Evolutionary conservation across 2,797 vertebrate genomes (phyloP).

Genomic region (Masticophis lateralis): DNA sequence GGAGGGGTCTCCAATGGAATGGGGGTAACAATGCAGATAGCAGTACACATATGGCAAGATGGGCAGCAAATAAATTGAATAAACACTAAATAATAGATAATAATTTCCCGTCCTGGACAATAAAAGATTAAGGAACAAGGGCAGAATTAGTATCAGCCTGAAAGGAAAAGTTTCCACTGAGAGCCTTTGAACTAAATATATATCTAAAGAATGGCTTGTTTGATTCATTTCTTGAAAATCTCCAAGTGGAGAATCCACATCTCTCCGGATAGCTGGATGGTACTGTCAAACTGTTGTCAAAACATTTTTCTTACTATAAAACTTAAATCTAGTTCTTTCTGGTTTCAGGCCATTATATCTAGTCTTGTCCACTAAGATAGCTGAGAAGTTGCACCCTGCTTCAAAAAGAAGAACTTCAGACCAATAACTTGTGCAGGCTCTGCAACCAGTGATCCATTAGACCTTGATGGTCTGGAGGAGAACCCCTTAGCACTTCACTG

Average conservation of each 20-base stretch:
- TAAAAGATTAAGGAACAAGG: not conserved
- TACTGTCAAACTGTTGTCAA: not conserved
- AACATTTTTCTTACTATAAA: not conserved
- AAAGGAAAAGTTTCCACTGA: not conserved
- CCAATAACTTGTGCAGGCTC: not conserved
- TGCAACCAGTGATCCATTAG: not conserved
- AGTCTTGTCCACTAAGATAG: not conserved
- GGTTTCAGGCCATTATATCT: not conserved
- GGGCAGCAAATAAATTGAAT: not conserved
- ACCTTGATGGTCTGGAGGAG: not conserved
- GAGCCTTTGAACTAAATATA: not conserved
- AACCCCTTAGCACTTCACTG: not conserved
- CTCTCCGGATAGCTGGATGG: not conserved
- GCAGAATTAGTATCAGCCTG: not conserved
- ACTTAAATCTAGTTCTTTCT: not conserved
- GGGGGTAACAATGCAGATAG: not conserved
- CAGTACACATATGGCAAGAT: not conserved
- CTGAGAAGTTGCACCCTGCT: not conserved
- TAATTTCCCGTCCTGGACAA: not conserved
- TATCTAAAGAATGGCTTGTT: not conserved
- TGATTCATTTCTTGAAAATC: not conserved
- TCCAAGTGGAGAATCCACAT: not conserved
- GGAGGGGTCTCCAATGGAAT: not conserved
- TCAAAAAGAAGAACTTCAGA: not conserved
- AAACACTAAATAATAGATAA: not conserved